Conservation (phyloP, 2,888 invertebrate species). For the Microplitis deprimator region DNA sequence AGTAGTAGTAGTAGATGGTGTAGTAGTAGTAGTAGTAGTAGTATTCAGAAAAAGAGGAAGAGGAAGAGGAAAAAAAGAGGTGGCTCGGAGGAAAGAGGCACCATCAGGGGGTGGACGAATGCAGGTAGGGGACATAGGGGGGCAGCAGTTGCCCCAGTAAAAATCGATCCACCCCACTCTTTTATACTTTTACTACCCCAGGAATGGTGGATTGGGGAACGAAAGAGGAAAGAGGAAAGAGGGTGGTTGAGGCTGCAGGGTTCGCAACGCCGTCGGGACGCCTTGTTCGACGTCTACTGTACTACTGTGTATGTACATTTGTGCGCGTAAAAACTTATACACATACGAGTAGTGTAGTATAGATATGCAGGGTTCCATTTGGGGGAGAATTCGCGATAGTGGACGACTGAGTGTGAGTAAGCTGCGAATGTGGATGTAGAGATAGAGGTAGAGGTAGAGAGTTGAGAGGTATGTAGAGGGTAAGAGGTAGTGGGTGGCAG, state of each 20-base stretch:
- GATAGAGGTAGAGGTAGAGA: constrained; percentile 44
- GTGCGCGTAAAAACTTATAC: constrained; percentile 22
- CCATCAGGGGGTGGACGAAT: constrained; percentile 59
- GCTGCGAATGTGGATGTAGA: constrained; percentile 38
- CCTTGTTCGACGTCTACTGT: constrained; percentile 42
- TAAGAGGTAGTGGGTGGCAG: constrained; percentile 45
- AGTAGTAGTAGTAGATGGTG: neutral
- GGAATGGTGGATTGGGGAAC: constrained; percentile 56
- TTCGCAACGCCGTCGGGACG: constrained; percentile 41
- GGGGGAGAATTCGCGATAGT: constrained; percentile 12
- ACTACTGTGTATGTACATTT: constrained; percentile 29
- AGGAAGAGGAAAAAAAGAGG: constrained; percentile 25
- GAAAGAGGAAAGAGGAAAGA: constrained; percentile 32
- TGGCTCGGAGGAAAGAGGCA: constrained; percentile 20
- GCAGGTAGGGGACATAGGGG: constrained; percentile 62
- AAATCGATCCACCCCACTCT: constrained; percentile 73
- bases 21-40: neutral
- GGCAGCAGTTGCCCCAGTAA: constrained; percentile 71
- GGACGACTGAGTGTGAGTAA: constrained; percentile 45
- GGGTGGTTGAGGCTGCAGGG: constrained; percentile 37
- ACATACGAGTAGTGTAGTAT: constrained; percentile 10
- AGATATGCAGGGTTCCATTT: constrained; percentile 30
- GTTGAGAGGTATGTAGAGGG: constrained; percentile 44
- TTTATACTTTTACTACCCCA: constrained; percentile 63
- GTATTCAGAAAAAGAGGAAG: constrained; percentile 10